These are phyloP conservation scores for Rhopalosiphum padi DNA, from an alignment of 1,140 invertebrate species.

Conservation along the genomic window DNA sequence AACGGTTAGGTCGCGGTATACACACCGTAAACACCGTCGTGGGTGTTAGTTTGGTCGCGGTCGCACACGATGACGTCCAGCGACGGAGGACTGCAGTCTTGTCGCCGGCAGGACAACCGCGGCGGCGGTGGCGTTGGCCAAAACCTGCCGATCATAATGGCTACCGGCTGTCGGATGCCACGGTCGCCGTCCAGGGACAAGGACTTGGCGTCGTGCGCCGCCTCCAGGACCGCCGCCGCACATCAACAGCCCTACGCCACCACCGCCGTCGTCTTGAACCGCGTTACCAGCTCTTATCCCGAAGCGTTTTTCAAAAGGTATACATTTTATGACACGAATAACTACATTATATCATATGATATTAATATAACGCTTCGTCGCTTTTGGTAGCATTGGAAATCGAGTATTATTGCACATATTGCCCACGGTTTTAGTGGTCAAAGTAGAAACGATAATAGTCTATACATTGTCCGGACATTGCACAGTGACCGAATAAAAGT, in stretches of 20 bases:
- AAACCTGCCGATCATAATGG: conserved; percentile 22
- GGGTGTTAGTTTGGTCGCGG: background rate
- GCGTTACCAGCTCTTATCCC: conserved; percentile 11
- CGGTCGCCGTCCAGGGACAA: conserved; percentile 30
- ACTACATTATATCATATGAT: background rate
- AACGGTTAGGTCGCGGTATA: background rate
- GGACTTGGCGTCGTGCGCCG: background rate
- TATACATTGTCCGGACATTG: background rate
- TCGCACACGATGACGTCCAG: background rate
- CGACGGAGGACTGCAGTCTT: background rate
- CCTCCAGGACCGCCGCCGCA: background rate
- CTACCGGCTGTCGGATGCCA: conserved; percentile 26
- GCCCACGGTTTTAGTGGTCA: background rate
- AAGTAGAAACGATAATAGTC: background rate
- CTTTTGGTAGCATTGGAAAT: too few relatives aligned
- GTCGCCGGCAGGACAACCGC: background rate
- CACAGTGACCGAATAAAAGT: too few relatives aligned
- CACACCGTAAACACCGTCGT: background rate
- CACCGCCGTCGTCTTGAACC: background rate
- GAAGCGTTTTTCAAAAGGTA: conserved; percentile 33
- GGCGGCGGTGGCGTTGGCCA: background rate
- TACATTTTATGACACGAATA: background rate
- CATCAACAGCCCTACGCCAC: background rate
- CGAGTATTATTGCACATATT: too few relatives aligned
- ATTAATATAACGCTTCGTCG: background rate